These are phyloP conservation scores for Clivina fossor DNA, from an alignment of 2,888 invertebrate genomes.

Conservation along the genomic window DNA sequence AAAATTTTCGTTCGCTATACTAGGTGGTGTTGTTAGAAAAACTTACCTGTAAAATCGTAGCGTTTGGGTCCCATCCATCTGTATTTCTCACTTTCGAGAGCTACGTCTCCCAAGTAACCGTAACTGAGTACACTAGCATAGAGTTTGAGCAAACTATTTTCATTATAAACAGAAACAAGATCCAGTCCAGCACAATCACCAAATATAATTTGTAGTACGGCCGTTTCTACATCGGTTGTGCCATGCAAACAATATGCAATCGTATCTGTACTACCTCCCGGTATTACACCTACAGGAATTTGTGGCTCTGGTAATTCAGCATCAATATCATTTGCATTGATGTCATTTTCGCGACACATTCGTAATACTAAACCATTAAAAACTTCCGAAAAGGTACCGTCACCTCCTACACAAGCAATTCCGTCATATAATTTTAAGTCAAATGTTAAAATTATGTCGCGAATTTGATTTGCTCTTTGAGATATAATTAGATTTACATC, in stretches of 20 bases:
- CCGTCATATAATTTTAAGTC: slow-evolving; percentile 65
- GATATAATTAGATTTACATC: slow-evolving; percentile 69
- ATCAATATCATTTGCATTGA: slow-evolving; percentile 59
- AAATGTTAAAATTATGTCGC: slow-evolving; percentile 63
- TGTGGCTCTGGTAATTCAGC: slow-evolving; percentile 55
- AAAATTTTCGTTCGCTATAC: background rate
- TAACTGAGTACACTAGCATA: slow-evolving; percentile 80
- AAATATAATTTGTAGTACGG: slow-evolving; percentile 79
- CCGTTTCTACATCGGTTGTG: slow-evolving; percentile 75
- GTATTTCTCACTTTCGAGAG: slow-evolving; percentile 75
- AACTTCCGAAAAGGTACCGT: slow-evolving; percentile 83
- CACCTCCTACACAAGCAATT: slow-evolving; percentile 81
- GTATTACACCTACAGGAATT: slow-evolving; percentile 64
- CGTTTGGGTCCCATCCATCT: slow-evolving; percentile 85
- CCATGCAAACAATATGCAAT: slow-evolving; percentile 79
- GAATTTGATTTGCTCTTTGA: slow-evolving; percentile 75
- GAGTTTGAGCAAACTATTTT: slow-evolving; percentile 61
- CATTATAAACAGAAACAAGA: slow-evolving; percentile 71
- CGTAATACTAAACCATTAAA: slow-evolving; percentile 70
- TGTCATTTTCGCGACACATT: slow-evolving; percentile 56
- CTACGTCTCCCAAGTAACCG: slow-evolving; percentile 83
- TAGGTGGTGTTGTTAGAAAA: background rate
- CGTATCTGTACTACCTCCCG: slow-evolving; percentile 74
- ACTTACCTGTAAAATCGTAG: slow-evolving; percentile 73
- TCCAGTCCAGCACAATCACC: slow-evolving; percentile 75